Evolutionary conservation across 2,797 vertebrate genomes (phyloP).

Genomic region (Apogon hyalosoma): DNA sequence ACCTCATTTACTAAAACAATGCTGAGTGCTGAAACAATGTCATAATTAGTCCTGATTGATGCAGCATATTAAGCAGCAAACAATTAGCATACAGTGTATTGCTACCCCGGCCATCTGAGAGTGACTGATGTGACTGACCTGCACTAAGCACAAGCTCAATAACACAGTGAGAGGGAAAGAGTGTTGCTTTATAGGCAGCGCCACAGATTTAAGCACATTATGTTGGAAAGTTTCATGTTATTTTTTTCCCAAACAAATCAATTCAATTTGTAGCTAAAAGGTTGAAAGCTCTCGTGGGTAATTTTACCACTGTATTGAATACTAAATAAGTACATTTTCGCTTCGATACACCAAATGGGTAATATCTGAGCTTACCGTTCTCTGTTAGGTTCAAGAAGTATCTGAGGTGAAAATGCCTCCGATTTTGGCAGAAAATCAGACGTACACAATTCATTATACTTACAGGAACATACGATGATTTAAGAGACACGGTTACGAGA

Average conservation of each 20-base stretch:
- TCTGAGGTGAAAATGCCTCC: conserved; percentile 12
- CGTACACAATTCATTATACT: conserved; percentile 38
- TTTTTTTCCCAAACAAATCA: conserved; percentile 80
- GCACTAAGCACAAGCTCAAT: conserved; percentile 46
- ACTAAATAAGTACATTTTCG: conserved; percentile 12
- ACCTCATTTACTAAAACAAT: conserved; percentile 66
- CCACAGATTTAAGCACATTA: conserved; percentile 28
- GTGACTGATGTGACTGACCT: conserved; percentile 74
- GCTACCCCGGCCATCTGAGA: conserved; percentile 74
- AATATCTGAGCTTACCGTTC: background rate
- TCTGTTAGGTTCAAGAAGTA: conserved; percentile 16
- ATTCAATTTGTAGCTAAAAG: conserved; percentile 81
- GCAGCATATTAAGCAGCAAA: conserved; percentile 89
- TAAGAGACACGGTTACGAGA: conserved; percentile 26
- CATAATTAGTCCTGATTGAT: conserved; percentile 95
- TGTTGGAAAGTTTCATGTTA: conserved; percentile 68
- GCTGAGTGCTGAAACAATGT: conserved; percentile 75
- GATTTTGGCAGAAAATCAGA: conserved; percentile 27
- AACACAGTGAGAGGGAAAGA: conserved; percentile 21
- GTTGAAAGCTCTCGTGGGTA: conserved; percentile 55
- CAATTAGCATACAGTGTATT: conserved; percentile 86
- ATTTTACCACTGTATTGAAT: conserved; percentile 41
- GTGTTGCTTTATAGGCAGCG: conserved; percentile 18
- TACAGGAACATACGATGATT: conserved; percentile 6
- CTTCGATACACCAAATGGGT: conserved; percentile 5